Conservation (phyloP, 2,888 invertebrate genomes). For the Bedellia somnulentella region DNA sequence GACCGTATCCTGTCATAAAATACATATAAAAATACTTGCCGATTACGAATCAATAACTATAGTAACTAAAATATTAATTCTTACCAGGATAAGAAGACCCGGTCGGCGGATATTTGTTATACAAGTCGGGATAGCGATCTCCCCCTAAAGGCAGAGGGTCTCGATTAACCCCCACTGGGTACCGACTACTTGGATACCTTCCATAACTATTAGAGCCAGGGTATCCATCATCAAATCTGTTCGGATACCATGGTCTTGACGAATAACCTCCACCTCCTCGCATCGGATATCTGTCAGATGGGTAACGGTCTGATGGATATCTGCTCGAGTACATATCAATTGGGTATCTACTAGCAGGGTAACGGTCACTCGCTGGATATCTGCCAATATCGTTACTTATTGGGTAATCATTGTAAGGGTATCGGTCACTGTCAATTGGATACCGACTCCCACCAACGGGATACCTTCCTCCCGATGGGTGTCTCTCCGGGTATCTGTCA, state of each 20-base stretch:
- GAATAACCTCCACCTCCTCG: conserved; percentile 28
- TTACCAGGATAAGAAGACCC: conserved; percentile 55
- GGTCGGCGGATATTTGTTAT: conserved; percentile 63
- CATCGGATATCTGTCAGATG: conserved; percentile 30
- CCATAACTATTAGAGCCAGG: conserved; percentile 43
- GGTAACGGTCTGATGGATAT: conserved; percentile 27
- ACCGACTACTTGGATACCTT: conserved; percentile 46
- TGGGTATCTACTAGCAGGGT: conserved; percentile 40
- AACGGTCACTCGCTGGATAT: conserved; percentile 34
- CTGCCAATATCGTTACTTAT: conserved; percentile 28
- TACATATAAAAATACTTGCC: too few species aligned
- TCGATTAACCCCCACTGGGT: conserved; percentile 49
- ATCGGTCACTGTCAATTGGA: conserved; percentile 37
- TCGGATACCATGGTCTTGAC: conserved; percentile 25
- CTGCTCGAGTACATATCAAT: conserved; percentile 35
- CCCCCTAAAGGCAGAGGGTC: conserved; percentile 53
- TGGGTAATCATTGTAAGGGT: conserved; percentile 24
- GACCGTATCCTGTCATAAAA: conserved; percentile 31
- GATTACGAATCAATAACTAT: too few species aligned
- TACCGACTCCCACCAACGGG: conserved; percentile 35
- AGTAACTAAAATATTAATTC: conserved; percentile 16
- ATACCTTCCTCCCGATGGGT: conserved; percentile 39
- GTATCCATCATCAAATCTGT: conserved; percentile 52
- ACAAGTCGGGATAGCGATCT: conserved; percentile 49
- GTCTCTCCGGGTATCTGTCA: conserved; percentile 49